Base-by-base conservation (phyloP, 2,888 invertebrate genomes). In the Cephalotes varians region DNA sequence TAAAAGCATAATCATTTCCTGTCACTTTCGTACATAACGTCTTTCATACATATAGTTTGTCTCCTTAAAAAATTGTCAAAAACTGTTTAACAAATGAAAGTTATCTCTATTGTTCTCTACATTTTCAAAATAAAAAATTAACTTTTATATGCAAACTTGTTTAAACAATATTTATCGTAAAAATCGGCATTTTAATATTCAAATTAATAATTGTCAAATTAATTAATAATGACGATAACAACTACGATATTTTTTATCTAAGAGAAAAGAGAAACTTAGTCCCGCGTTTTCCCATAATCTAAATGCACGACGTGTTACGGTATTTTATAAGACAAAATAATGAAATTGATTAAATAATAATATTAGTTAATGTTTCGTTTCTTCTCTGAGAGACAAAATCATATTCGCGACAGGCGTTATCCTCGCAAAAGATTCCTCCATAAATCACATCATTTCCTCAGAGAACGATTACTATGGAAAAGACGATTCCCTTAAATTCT, bases 271-370 rank as follows among this genome's bases (percentile, higher is more conserved):
- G 6, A 71, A 18, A 25, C 0, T 40, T 15, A 2, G 7, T 0
- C 9, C 2, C 31, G 4, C 40, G 9, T 2, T 40, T 15, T 15
- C 4, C 21, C n/a, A 1, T 34, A 49, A 47, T 74, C 15, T 58
- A 73, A 49, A 62, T 74, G 18, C 25, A 49, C 18, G 25, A 5
- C 18, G 4, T 37, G 9, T 49, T 51, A 37, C 5, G 12, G 6
- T 40, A n/a, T 34, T 62, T 7, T 37, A 47, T 28, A 18, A 3
- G 18, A 21, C 12, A 25, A 44, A 12, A 28, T 73, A 74, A 18
- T 10, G n/a, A 15, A 47, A 49, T 12, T 60, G 12, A 74, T 62
- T 74, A 64, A 74, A 73, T 12, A 37, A 47, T 71, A 62, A 73
- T 62, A 37, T 76, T 34, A 64, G 18, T 62, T 64, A 49, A n/a